Evolutionary conservation across 2,888 invertebrate species (phyloP), one percentile per base, ranked within the genome.

Genomic region (Drepanosiphum platanoidis): DNA sequence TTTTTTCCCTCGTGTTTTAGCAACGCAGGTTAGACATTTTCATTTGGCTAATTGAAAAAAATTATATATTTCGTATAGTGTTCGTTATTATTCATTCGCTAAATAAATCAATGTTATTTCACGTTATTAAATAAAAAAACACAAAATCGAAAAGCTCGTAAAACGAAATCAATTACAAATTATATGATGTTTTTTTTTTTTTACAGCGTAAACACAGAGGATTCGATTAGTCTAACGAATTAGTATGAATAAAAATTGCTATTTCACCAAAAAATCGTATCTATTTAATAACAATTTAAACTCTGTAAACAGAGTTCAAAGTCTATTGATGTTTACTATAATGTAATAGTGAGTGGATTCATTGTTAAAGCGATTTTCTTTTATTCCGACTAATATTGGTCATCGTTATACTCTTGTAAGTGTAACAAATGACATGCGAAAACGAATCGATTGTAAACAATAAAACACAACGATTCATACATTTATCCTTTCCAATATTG

Each of bases 391-490:
- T 18, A 32, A 61, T 27, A 30, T 64, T 9, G 13, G 11, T 27
- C 8, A 18, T 15, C 34, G 18, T 32, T 32, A 52, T 32, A 36
- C 52, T 46, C n/a, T 75, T 15, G 58, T 58, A 15, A 1, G 34
- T 75, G 58, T 58, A 36, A 75, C 58, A 75, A 75, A 58, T 75
- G 15, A 75, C 58, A 58, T 36, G 75, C 2, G 34, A 36, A 61
- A 75, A 36, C 9, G 34, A 34, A 75, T 75, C 34, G 52, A 34
- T 52, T 34, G 58, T 3, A 36, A 75, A 75, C 27, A 58, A 75
- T 58, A 75, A 58, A 75, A 75, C 75, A 75, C 75, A 75, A n/a
- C 34, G 34, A 58, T 75, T 34, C 36, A 58, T 75, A n/a, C 58
- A 58, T 75, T 75, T 52, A 58, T 61, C 15, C 58, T 75, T 58